Base-by-base conservation (phyloP, 2,888 invertebrate species). In the Conomelus anceps region DNA sequence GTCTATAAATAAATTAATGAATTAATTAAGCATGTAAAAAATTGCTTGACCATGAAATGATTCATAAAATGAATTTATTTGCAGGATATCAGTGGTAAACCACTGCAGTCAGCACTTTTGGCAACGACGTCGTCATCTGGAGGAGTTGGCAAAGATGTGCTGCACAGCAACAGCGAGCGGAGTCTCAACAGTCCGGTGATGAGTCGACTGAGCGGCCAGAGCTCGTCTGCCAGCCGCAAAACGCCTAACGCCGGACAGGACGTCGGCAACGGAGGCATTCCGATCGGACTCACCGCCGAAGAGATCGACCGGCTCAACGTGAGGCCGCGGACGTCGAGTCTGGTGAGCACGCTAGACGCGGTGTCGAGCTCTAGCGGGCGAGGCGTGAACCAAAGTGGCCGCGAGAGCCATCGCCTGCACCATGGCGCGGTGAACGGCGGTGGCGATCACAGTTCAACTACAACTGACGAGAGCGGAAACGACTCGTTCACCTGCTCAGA, bases 401-500 rank as follows among this genome's bases (percentile, higher is more conserved):
- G 89, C 26, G 89, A 84, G 95, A 17, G 95, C 94, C 85, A 95
- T 95, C 87, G 95, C 95, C 0, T 95, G 95, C 95, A 95, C 91
- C 93, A 93, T 96, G 92, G 95, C 95, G 0, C 96, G 96, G 91
- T 95, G 90, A 93, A 91, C 93, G 93, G 90, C 13, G 91, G 90
- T 87, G 92, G 91, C 85, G 90, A 91, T 90, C 89, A 91, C 92
- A 96, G 97, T 92, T 97, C 97, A 13, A 97, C 97, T 11, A 97
- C 98, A 13, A 97, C 98, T 92, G 98, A 98, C 93, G 98, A 98
- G 93, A 96, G 96, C 91, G 97, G 97, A 6, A 98, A 99, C 93
- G 99, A 99, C 93, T 98, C 98, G 92, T 99, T 99, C 94, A 99
- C 99, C 17, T 99, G 99, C 94, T 99, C 99, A 0, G 99, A 99